Evolutionary conservation across 1,140 invertebrate genomes (phyloP).

Genomic region (Drosophila nannoptera): DNA sequence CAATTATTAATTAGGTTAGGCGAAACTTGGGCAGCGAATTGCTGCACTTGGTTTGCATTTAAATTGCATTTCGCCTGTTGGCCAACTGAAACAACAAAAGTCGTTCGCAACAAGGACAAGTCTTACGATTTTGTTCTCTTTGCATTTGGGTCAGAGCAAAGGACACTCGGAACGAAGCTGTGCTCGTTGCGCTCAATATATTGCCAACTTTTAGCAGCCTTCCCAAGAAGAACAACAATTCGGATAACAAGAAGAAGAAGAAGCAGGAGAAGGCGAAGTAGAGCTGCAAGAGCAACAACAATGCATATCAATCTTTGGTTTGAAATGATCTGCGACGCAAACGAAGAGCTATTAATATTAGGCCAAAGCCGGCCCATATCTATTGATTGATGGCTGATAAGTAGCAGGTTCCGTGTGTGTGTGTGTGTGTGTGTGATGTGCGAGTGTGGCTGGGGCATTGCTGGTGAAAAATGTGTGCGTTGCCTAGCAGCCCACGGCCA

Average conservation of each 20-base stretch:
- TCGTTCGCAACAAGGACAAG: constrained; percentile 30
- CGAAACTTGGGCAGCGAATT: constrained; percentile 19
- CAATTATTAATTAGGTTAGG: constrained; percentile 47
- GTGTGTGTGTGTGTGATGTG: neutral
- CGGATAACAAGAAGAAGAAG: too few relatives aligned
- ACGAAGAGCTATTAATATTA: constrained; percentile 58
- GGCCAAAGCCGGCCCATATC: constrained; percentile 47
- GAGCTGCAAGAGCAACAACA: neutral
- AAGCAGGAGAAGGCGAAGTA: neutral
- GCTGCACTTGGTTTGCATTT: constrained; percentile 43
- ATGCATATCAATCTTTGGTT: constrained; percentile 39
- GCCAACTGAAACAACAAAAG: neutral
- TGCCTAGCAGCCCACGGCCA: constrained; percentile 16
- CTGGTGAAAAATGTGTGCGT: constrained; percentile 27
- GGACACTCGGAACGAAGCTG: neutral
- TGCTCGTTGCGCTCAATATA: constrained; percentile 56
- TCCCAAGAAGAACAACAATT: neutral
- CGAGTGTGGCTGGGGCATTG: constrained; percentile 6
- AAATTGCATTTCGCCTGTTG: constrained; percentile 54
- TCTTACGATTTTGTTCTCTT: constrained; percentile 1
- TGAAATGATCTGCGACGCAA: constrained; percentile 33
- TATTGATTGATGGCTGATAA: constrained; percentile 73
- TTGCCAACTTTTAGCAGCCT: constrained; percentile 44
- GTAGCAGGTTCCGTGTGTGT: constrained; percentile 27
- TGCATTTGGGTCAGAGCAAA: neutral